Percentiles rank a stretch among this genome's conserved stretches.
These are phyloP conservation scores for Schlechtendalia chinensis DNA, from an alignment of 1,140 invertebrate species.

Conservation along the genomic window DNA sequence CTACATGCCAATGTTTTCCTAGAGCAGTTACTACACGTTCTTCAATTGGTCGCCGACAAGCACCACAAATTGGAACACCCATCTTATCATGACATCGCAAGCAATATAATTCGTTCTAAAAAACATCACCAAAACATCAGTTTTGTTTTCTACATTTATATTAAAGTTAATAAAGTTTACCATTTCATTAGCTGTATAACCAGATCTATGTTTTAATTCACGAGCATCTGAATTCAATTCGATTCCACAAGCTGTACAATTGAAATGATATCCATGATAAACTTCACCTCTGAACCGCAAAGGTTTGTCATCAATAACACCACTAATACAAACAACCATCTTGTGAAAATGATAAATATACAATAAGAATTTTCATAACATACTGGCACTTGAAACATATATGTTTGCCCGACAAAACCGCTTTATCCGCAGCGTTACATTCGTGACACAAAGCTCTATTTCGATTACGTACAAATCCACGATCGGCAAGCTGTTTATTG, in stretches of 20 bases:
- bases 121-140: slow-evolving; percentile 52
- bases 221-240: slow-evolving; percentile 87
- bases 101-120: slow-evolving; percentile 92
- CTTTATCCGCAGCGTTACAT: slow-evolving; percentile 94
- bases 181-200: slow-evolving; percentile 87
- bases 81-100: slow-evolving; percentile 98
- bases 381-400: slow-evolving; percentile 99
- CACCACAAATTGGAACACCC: slow-evolving; percentile 96
- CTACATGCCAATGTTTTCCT: slow-evolving; percentile 99
- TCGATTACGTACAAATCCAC: slow-evolving; percentile 94
- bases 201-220: slow-evolving; percentile 87
- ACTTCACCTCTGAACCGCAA: slow-evolving; percentile 94
- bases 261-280: slow-evolving; percentile 99
- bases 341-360: not conserved
- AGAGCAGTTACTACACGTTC: slow-evolving; percentile 94
- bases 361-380: slow-evolving; percentile 51
- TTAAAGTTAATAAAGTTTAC: slow-evolving; percentile 56
- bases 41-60: slow-evolving; percentile 93
- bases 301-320: slow-evolving; percentile 94
- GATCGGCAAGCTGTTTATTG: slow-evolving; percentile 85
- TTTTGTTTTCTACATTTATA: slow-evolving; percentile 33
- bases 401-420: slow-evolving; percentile 91
- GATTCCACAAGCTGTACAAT: slow-evolving; percentile 86
- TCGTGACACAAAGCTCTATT: slow-evolving; percentile 92
- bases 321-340: slow-evolving; percentile 61